Conservation (phyloP, 2,113 vertebrate species). For the Calyptommatus sinebrachiatus region DNA sequence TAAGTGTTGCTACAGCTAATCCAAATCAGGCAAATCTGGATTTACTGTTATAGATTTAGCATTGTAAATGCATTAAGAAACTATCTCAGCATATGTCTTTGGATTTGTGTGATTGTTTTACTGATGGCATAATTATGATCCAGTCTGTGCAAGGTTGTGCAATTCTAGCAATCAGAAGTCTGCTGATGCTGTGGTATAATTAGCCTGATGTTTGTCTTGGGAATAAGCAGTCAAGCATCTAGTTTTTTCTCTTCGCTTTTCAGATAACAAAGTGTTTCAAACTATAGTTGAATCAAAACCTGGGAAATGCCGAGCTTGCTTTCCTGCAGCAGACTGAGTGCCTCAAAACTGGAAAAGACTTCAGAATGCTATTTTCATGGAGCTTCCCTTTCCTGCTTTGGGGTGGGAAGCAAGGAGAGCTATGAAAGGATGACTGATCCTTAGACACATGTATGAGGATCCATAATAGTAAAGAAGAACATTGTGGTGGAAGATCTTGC, state of each 20-base stretch:
- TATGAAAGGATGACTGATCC: no score
- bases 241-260: not conserved
- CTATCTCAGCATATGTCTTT: not conserved
- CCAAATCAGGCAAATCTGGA: no score
- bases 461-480: no score
- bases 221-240: not conserved
- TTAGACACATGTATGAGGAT: no score
- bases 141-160: not conserved
- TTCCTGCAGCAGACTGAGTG: not conserved
- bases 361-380: not conserved
- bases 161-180: not conserved
- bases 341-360: not conserved
- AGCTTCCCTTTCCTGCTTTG: not conserved
- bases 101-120: not conserved
- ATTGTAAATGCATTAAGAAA: no score
- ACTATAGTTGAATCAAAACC: not conserved
- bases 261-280: not conserved
- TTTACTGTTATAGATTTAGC: no score
- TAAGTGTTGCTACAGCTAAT: no score
- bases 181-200: not conserved
- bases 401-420: no score
- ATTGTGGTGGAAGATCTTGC: no score
- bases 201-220: not conserved
- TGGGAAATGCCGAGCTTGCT: no score
- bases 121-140: not conserved